Conservation (phyloP, 2,888 invertebrate species). For the Athripsodes cinereus region DNA sequence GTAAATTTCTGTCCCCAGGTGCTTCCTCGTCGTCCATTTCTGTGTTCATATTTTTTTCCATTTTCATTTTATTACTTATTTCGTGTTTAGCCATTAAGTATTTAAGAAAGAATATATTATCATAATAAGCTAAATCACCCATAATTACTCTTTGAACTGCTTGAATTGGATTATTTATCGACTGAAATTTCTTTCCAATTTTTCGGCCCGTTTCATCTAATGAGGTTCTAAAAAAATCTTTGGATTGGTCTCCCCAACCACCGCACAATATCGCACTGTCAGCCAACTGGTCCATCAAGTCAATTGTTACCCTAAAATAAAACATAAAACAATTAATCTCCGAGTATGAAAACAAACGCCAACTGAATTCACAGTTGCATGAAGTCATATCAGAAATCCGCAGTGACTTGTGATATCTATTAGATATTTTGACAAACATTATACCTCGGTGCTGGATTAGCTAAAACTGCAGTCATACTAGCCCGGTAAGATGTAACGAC, state of each 20-base stretch:
- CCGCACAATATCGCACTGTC: conserved; percentile 61
- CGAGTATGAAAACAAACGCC: background rate
- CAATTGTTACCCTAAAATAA: conserved; percentile 64
- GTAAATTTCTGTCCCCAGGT: conserved; percentile 51
- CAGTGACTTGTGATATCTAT: too few species aligned
- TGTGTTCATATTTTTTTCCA: conserved; percentile 28
- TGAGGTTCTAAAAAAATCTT: conserved; percentile 63
- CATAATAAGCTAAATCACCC: conserved; percentile 74
- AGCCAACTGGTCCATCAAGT: conserved; percentile 64
- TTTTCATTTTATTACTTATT: conserved; percentile 33
- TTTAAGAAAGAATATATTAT: conserved; percentile 66
- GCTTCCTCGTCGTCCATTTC: conserved; percentile 29
- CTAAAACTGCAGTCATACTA: conserved; percentile 78
- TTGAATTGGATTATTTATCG: conserved; percentile 53
- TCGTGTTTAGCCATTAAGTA: conserved; percentile 56
- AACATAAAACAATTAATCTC: background rate
- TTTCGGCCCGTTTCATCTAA: conserved; percentile 59
- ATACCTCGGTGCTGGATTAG: conserved; percentile 67
- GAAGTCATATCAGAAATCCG: too few species aligned
- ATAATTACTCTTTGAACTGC: conserved; percentile 62
- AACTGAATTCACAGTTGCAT: background rate
- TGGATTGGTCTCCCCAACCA: conserved; percentile 67
- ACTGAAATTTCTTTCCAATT: conserved; percentile 62
- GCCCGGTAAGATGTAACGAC: conserved; percentile 76
- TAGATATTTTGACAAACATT: background rate